Evolutionary conservation across 2,113 vertebrate genomes (phyloP), one percentile per base, ranked within the genome.

Genomic region (Gracilinanus agilis): DNA sequence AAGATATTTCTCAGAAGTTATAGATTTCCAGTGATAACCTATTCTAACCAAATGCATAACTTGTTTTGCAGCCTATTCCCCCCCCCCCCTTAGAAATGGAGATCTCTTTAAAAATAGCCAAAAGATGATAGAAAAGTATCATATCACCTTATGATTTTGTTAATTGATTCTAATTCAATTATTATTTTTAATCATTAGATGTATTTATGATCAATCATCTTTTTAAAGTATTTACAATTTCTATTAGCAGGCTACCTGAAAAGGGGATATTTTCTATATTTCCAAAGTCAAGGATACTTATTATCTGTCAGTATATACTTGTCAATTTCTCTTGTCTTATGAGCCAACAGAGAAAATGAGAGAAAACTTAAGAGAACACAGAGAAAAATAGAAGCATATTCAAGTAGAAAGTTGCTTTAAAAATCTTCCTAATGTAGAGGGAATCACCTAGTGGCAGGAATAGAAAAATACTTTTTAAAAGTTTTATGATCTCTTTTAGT

Each of bases 401-500:
- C 29, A 58, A 88, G 40, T 88, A 49, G 54, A 29, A 67, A 75
- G 7, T 24, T 88, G 44, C 8, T 90, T 54, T 54, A 56, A 8
- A 88, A 95, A 54, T 24, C 53, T 75, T 97, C 95, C 56, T 54
- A 92, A 92, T 95, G 96, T 56, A 29, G 91, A 97, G 98, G 97
- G 98, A 67, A 97, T 96, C 98, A 95, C 97, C 98, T 98, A 97
- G 97, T 97, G 98, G 97, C 89, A 53, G 40, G 29, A 97, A 40
- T 3, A 93, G 95, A 93, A 96, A 98, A 92, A 6, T 3, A 34
- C 49, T 54, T 89, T n/a, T 83, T 16, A 40, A 40, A 96, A 93
- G 54, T 90, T 92, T 67, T 89, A 54, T 75, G n/a, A 54, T 9
- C 55, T 56, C 91, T 93, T 67, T 44, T 91, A 49, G 11, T 96